phyloP scores from a whole-genome alignment of 2,797 vertebrate genomes.

The Rousettus madagascariensis region DNA sequence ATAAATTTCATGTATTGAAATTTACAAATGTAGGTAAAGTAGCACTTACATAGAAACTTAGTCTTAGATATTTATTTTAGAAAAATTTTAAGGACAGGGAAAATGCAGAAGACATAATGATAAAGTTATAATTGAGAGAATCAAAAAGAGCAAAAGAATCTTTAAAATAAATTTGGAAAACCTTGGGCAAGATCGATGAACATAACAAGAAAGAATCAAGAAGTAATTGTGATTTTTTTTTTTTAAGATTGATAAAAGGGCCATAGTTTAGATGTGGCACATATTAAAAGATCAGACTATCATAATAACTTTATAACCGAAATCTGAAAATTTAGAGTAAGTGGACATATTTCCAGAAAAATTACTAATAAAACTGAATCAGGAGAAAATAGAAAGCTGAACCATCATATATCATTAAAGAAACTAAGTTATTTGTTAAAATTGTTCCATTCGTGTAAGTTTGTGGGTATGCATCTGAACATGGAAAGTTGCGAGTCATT shows the following conservation, averaged over 20 bases:
- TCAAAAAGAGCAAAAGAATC: background rate
- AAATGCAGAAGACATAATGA: background rate
- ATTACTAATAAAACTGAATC: background rate
- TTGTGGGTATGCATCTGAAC: background rate
- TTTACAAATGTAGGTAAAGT: background rate
- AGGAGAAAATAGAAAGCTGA: background rate
- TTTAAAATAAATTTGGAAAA: slow-evolving; percentile 7
- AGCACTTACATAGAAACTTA: background rate
- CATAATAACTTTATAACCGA: background rate
- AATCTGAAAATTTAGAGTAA: background rate
- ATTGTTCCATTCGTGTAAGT: background rate
- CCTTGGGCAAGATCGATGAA: background rate
- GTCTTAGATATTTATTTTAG: slow-evolving; percentile 2
- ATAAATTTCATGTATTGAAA: background rate
- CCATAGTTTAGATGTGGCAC: background rate
- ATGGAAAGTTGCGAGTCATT: background rate
- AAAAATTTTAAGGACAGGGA: background rate
- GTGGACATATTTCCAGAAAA: background rate
- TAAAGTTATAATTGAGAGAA: background rate
- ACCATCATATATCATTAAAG: background rate
- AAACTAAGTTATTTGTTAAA: background rate
- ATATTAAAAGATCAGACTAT: background rate
- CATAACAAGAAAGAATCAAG: background rate
- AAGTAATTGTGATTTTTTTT: background rate
- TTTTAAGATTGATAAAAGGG: background rate